Conservation (phyloP, 2,888 invertebrate genomes). For the Chrysodeixis includens region DNA sequence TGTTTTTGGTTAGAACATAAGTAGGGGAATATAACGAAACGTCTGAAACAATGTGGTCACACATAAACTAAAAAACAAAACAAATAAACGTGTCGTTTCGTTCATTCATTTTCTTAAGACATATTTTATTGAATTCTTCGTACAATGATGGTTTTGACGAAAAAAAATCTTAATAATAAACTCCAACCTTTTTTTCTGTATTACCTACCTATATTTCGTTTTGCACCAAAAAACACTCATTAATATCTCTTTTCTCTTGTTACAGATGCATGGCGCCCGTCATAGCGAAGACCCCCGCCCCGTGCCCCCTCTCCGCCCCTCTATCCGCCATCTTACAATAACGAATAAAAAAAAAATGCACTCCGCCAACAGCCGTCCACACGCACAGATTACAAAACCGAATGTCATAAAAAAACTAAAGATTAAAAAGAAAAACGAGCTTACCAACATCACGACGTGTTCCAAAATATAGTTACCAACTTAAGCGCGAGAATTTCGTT, state of each 20-base stretch:
- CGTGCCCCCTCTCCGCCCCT: conserved; percentile 34
- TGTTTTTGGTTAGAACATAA: too few relatives aligned
- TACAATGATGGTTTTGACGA: too few relatives aligned
- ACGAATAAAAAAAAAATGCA: conserved; percentile 72
- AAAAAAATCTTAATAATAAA: too few relatives aligned
- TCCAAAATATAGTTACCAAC: conserved; percentile 65
- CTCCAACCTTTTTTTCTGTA: too few relatives aligned
- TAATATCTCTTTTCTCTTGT: conserved; percentile 58
- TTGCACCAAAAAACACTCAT: too few relatives aligned
- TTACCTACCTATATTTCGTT: too few relatives aligned
- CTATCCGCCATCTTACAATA: conserved; percentile 61
- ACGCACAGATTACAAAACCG: conserved; percentile 61
- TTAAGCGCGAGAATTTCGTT: conserved; percentile 37
- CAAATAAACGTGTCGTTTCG: too few relatives aligned
- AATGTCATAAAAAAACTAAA: conserved; percentile 72
- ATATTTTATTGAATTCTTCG: too few relatives aligned
- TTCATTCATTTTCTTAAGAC: too few relatives aligned
- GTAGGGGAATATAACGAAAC: too few relatives aligned
- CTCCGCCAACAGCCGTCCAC: conserved; percentile 79
- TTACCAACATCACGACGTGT: conserved; percentile 76
- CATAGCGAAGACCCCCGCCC: conserved; percentile 61
- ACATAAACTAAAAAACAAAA: too few relatives aligned
- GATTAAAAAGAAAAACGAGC: conserved; percentile 83
- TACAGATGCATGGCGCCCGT: conserved; percentile 77
- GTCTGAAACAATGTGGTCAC: too few relatives aligned